Evolutionary conservation across 2,888 invertebrate species (phyloP).

Genomic region (Meghimatium bilineatum): DNA sequence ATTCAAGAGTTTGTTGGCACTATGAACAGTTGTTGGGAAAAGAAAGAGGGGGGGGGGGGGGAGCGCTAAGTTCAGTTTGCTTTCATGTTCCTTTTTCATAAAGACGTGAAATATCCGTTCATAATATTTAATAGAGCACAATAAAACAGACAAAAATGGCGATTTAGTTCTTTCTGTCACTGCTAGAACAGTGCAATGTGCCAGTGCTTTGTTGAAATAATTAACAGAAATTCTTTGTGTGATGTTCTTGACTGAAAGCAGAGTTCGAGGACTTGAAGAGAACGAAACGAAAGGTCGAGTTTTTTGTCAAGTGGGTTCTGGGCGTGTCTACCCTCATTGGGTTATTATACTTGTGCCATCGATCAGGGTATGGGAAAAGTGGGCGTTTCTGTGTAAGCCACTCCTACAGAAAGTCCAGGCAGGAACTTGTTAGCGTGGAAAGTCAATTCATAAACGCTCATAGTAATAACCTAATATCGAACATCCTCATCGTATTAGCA

Average conservation of each 20-base stretch:
- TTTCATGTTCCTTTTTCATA: no score
- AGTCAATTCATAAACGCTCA: no score
- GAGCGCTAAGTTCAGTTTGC: not conserved
- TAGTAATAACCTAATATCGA: no score
- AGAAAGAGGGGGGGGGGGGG: no score
- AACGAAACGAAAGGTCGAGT: not conserved
- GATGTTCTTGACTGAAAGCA: not conserved
- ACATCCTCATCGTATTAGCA: no score
- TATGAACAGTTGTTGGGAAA: not conserved
- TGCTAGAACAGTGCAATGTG: not conserved
- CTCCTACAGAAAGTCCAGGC: not conserved
- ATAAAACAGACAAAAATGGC: not conserved
- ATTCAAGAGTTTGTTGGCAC: not conserved
- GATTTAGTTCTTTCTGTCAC: not conserved
- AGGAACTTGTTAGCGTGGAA: no score
- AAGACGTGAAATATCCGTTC: not conserved
- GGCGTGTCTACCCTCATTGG: not conserved
- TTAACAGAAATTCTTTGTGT: constrained; percentile 2
- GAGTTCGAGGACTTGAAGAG: not conserved
- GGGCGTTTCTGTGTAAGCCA: constrained; percentile 1
- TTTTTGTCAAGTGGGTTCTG: constrained; percentile 1
- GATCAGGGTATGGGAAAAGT: not conserved
- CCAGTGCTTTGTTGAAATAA: constrained; percentile 1
- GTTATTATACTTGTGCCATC: not conserved
- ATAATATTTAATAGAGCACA: not conserved